These are phyloP conservation scores for Poeciliopsis paucimaculata DNA, from an alignment of 2,797 vertebrate species.

Conservation along the genomic window DNA sequence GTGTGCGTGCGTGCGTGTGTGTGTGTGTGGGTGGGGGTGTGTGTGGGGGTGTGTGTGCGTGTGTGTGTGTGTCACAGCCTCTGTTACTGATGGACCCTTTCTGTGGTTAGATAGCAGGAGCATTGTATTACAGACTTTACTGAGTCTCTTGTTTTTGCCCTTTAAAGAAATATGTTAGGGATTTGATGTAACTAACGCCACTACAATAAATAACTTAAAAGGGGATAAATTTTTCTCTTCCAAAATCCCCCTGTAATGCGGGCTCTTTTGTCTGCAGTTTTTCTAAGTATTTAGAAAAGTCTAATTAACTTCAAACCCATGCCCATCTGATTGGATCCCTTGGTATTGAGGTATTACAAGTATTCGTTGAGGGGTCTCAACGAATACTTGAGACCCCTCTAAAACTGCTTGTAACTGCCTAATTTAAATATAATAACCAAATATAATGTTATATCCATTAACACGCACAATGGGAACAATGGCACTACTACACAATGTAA, in stretches of 20 bases:
- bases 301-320: neutral
- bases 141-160: constrained; percentile 20
- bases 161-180: neutral
- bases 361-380: too few relatives aligned
- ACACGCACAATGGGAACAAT: too few relatives aligned
- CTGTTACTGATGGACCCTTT: constrained; percentile 18
- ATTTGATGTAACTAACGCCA: neutral
- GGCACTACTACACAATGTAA: too few relatives aligned
- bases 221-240: neutral
- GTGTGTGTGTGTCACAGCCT: constrained; percentile 3
- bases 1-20: neutral
- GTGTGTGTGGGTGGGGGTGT: too few relatives aligned
- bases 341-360: neutral
- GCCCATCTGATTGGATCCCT: neutral
- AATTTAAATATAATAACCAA: neutral
- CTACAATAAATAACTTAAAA: neutral
- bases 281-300: neutral
- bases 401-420: neutral
- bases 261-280: neutral
- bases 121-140: constrained; percentile 12
- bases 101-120: constrained; percentile 29
- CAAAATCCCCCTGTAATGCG: neutral
- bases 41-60: too few relatives aligned
- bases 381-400: too few relatives aligned
- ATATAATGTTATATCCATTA: neutral